These are phyloP conservation scores for Agriopis marginaria DNA, from an alignment of 2,888 invertebrate genomes.

Conservation along the genomic window DNA sequence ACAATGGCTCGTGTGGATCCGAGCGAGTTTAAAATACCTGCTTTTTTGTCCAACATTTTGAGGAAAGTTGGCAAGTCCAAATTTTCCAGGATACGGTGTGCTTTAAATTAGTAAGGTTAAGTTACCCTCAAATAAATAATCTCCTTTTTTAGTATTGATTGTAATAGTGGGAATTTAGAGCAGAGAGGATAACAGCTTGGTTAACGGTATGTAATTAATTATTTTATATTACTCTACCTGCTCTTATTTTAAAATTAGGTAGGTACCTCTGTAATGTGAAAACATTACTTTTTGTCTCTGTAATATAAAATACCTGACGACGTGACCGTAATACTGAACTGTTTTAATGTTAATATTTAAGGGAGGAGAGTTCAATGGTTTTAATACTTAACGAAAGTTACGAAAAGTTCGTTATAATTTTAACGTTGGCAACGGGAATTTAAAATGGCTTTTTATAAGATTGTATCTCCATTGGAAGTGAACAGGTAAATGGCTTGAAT, in stretches of 20 bases:
- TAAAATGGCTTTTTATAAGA: slow-evolving; percentile 25
- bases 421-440: slow-evolving; percentile 32
- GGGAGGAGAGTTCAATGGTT: slow-evolving; percentile 36
- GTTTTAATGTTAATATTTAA: slow-evolving; percentile 39
- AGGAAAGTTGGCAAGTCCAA: slow-evolving; percentile 70
- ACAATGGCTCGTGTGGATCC: slow-evolving; percentile 76
- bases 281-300: slow-evolving; percentile 33
- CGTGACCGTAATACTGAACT: slow-evolving; percentile 38
- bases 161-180: no score
- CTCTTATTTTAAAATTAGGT: slow-evolving; percentile 12
- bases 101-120: not conserved
- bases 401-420: slow-evolving; percentile 38
- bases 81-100: slow-evolving; percentile 48
- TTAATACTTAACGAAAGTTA: slow-evolving; percentile 39
- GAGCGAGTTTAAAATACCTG: slow-evolving; percentile 80
- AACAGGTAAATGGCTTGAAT: slow-evolving; percentile 7
- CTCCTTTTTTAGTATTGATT: not conserved
- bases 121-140: not conserved
- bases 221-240: not conserved
- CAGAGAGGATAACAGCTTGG: not conserved
- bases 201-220: not conserved
- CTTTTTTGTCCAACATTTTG: slow-evolving; percentile 60
- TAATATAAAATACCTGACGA: slow-evolving; percentile 35
- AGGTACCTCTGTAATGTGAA: slow-evolving; percentile 11
- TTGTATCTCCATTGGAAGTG: slow-evolving; percentile 15